Conservation (phyloP, 1,140 invertebrate genomes). For the Dreissena rostriformis region DNA sequence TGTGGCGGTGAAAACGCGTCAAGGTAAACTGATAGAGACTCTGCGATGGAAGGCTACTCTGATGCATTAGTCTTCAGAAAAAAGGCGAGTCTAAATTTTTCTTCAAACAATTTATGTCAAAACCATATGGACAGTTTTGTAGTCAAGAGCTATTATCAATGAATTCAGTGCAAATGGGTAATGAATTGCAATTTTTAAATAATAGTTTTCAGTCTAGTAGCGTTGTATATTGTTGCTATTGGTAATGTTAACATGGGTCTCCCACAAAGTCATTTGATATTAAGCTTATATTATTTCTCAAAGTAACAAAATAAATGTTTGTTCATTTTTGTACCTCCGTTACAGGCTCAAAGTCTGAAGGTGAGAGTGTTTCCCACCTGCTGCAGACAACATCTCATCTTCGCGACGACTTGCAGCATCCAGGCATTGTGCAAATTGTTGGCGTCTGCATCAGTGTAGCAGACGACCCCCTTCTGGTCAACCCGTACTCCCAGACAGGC, state of each 20-base stretch:
- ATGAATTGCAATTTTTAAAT: too few relatives aligned
- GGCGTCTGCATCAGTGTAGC: conserved; percentile 79
- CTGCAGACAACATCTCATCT: conserved; percentile 80
- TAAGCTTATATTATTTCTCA: neutral
- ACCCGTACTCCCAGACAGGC: conserved; percentile 81
- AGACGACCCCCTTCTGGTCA: conserved; percentile 81
- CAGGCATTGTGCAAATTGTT: conserved; percentile 80
- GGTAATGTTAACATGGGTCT: too few relatives aligned
- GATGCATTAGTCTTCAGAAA: too few relatives aligned
- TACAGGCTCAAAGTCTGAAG: conserved; percentile 71
- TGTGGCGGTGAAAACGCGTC: conserved; percentile 82
- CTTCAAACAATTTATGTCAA: too few relatives aligned
- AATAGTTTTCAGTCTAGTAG: too few relatives aligned
- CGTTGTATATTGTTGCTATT: too few relatives aligned
- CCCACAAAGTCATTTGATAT: neutral
- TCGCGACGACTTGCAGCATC: conserved; percentile 82
- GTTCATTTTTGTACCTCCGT: neutral
- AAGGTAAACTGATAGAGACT: conserved; percentile 67
- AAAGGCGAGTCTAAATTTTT: too few relatives aligned
- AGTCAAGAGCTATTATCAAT: too few relatives aligned
- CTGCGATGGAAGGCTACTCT: too few relatives aligned
- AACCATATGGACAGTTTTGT: too few relatives aligned
- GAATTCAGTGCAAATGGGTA: too few relatives aligned
- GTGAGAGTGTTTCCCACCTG: conserved; percentile 78
- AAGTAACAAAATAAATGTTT: neutral